phyloP scores from a whole-genome alignment of 1,140 invertebrate genomes.

The Drosophila prosaltans region DNA sequence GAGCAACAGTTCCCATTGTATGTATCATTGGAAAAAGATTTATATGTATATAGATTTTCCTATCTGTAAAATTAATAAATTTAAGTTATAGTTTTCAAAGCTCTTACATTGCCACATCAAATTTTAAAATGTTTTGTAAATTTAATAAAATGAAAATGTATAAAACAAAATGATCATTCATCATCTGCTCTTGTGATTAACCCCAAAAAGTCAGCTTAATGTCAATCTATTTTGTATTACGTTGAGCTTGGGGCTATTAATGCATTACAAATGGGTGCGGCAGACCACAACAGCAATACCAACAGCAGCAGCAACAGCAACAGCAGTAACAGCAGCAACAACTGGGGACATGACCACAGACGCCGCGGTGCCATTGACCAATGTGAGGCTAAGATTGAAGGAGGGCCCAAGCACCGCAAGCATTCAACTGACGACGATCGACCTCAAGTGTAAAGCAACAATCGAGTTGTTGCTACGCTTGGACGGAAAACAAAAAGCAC shows the following conservation, averaged over 20 bases:
- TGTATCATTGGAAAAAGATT: neutral
- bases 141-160: neutral
- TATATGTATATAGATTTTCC: neutral
- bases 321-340: constrained; percentile 30
- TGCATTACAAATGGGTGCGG: constrained; percentile 78
- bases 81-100: neutral
- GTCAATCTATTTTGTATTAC: constrained; percentile 62
- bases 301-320: constrained; percentile 14
- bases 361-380: constrained; percentile 75
- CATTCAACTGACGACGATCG: constrained; percentile 43
- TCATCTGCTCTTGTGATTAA: constrained; percentile 15
- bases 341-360: constrained; percentile 64
- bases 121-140: neutral
- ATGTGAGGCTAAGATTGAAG: constrained; percentile 53
- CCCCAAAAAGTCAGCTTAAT: constrained; percentile 65
- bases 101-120: neutral
- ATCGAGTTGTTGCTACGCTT: constrained; percentile 69
- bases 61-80: neutral
- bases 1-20: too few relatives aligned
- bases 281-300: constrained; percentile 58
- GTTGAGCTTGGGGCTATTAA: constrained; percentile 59
- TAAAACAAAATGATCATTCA: constrained; percentile 11
- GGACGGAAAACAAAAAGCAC: constrained; percentile 52
- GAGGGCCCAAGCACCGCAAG: constrained; percentile 25
- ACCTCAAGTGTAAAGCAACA: constrained; percentile 75